Evolutionary conservation across 2,113 vertebrate species (phyloP), one percentile per base, ranked within the genome.

Genomic region (Sylvilagus bachmani): DNA sequence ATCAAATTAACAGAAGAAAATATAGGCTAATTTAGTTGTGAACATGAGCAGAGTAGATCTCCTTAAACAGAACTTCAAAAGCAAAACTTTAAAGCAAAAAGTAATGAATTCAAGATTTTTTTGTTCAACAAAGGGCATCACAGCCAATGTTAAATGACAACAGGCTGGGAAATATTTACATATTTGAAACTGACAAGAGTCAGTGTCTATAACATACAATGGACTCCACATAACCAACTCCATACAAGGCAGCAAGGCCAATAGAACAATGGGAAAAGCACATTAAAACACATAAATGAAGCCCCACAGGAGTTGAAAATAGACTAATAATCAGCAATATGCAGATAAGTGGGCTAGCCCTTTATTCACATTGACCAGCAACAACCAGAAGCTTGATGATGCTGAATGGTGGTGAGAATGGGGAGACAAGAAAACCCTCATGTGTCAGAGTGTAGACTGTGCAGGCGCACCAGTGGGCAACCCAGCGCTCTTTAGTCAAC

Each of bases 61-160:
- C 81, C 25, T 86, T 82, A 74, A 71, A 78, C 19, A 82, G 77
- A 88, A 88, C 79, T 86, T 74, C n/a, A 64, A 92, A 89, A 94
- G 44, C 33, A 80, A 94, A 91, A 62, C 11, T 27, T 69, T 91
- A 69, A 85, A 78, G 31, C 22, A 70, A 81, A 93, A 91, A 61
- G 19, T 51, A 12, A 88, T 77, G 12, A 74, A 70, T 64, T 71
- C 71, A 49, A 58, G 24, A 82, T 31, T 86, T 69, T 69, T 44
- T 53, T 94, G 49, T 87, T 82, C 36, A 91, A 78, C 29, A 38
- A 82, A 79, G n/a, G 36, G 38, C 1, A 67, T 44, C 33, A 79
- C 8, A 73, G 51, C 61, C 80, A 83, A 90, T 69, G 38, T 24
- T 71, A 53, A 84, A 91, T 79, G 17, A 75, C 27, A 89, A 67